Conservation (phyloP, 2,888 invertebrate species). For the Schrankia costaestrigalis region DNA sequence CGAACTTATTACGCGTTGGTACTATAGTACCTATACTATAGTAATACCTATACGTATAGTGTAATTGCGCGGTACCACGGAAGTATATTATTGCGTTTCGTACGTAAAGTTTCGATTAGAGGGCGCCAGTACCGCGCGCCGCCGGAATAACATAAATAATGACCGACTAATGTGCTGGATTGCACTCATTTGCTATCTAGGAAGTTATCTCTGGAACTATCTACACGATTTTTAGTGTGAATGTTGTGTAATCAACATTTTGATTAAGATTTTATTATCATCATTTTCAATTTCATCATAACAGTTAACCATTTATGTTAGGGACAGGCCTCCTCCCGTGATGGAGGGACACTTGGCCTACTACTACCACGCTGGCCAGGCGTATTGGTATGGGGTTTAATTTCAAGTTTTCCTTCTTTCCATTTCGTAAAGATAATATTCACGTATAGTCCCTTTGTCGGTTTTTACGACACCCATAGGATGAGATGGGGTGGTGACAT, state of each 20-base stretch:
- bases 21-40: neutral
- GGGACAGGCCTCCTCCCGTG: too few species aligned
- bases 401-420: too few species aligned
- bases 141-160: constrained; percentile 53
- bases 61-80: constrained; percentile 63
- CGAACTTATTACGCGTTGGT: constrained; percentile 29
- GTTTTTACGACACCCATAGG: too few species aligned
- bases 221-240: constrained; percentile 22
- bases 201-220: constrained; percentile 32
- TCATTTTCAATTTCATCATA: neutral
- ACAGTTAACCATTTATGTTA: neutral
- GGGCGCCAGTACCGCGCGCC: constrained; percentile 37
- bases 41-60: constrained; percentile 16
- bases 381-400: too few species aligned
- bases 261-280: constrained; percentile 5
- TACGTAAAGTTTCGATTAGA: constrained; percentile 63
- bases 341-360: too few species aligned
- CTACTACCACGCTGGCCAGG: too few species aligned
- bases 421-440: too few species aligned
- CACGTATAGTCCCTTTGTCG: too few species aligned
- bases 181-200: constrained; percentile 52
- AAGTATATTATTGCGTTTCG: constrained; percentile 63
- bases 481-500: too few species aligned
- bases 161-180: constrained; percentile 45
- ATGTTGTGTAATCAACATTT: constrained; percentile 6